Base-by-base conservation (phyloP, 2,888 invertebrate species). In the Oconnorella tubifera region DNA sequence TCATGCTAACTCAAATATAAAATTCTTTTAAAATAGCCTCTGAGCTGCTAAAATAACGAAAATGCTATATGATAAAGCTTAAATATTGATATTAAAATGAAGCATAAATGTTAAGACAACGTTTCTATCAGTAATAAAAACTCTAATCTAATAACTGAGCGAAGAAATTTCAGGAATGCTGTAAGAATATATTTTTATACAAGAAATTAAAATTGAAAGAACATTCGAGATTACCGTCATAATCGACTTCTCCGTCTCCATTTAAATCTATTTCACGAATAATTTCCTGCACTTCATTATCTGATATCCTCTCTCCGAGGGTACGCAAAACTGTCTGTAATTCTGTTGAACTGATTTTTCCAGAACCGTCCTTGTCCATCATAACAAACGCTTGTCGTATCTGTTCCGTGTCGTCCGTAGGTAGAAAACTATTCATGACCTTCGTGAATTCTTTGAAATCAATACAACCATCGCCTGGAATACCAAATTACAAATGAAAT, bases 311-410 rank as follows among this genome's bases (percentile, higher is more conserved):
- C 27, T 67, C 64, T 6, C 64, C 67, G 19, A 67, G 60, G 33
- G 53, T 58, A 31, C 64, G 53, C n/a, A 67, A 50, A 48, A 60
- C 62, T 40, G 59, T 48, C 27, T 62, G 56, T 31, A 67, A 48
- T 23, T 58, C 65, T 1, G 23, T 27, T 23, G 62, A 23, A 31
- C 28, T 57, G 49, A 65, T 62, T 40, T 49, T 62, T 4, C 67
- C 67, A 2, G 62, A 62, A 23, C 66, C 66, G 62, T 67, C 65
- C 27, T 49, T 55, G 59, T 67, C 67, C 50, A 67, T 58, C 27
- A 67, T 50, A 55, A 31, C 48, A 57, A 67, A 67, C 6, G 65
- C 67, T 49, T 67, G 57, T 19, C 59, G 62, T 28, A 67, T 59
- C 33, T 61, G 40, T 4, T 67, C 67, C 29, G 56, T 64, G 50